phyloP scores from a whole-genome alignment of 2,888 invertebrate species.

The Ganaspis brasiliensis region DNA sequence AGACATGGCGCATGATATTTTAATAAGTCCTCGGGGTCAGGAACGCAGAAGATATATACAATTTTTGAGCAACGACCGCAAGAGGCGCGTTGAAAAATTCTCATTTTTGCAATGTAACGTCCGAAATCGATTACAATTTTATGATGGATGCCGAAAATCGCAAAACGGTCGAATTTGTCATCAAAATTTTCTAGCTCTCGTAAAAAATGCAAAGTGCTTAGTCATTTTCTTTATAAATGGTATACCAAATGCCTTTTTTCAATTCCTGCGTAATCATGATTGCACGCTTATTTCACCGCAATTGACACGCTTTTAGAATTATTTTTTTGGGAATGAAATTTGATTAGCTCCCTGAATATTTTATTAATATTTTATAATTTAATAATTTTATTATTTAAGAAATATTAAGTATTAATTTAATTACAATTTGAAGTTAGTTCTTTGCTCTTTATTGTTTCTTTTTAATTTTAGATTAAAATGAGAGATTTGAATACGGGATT shows the following conservation, averaged over 20 bases:
- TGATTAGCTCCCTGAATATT: no score
- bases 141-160: slow-evolving; percentile 51
- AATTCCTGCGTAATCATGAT: slow-evolving; percentile 17
- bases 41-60: slow-evolving; percentile 24
- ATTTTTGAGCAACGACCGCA: slow-evolving; percentile 4
- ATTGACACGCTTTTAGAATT: slow-evolving; percentile 25
- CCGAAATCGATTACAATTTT: slow-evolving; percentile 70
- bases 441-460: no score
- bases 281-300: slow-evolving; percentile 29
- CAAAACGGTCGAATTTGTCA: slow-evolving; percentile 64
- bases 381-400: no score
- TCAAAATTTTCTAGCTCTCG: slow-evolving; percentile 46
- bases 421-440: no score
- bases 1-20: slow-evolving; percentile 63
- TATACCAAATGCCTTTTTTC: neutral
- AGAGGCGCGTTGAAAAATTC: slow-evolving; percentile 47
- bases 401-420: no score
- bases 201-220: slow-evolving; percentile 10
- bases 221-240: neutral
- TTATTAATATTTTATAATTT: no score
- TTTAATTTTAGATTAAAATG: no score
- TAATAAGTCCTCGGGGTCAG: slow-evolving; percentile 59
- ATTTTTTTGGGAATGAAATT: neutral
- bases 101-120: slow-evolving; percentile 69
- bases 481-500: no score